phyloP scores from a whole-genome alignment of 2,113 vertebrate species.

The Corvus hawaiiensis region DNA sequence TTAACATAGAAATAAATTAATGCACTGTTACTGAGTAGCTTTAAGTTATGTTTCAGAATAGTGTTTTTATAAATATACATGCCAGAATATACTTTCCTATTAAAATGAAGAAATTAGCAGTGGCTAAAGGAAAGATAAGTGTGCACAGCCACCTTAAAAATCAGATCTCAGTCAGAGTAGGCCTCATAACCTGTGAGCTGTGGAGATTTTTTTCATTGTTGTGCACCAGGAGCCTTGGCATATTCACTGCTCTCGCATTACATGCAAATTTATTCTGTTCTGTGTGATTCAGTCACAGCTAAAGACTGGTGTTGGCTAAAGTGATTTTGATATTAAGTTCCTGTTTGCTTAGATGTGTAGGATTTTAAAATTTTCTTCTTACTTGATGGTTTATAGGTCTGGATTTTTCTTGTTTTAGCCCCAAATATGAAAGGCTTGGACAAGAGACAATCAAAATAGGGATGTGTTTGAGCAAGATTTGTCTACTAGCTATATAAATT shows the following conservation, averaged over 20 bases:
- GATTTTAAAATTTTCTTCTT: not conserved
- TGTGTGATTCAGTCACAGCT: not conserved
- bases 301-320: not conserved
- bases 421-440: not conserved
- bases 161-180: not conserved
- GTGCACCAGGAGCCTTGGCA: not conserved
- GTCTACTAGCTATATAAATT: not conserved
- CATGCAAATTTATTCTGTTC: not conserved
- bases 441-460: not conserved
- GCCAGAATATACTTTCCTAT: not conserved
- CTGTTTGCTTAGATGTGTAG: not conserved
- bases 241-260: not conserved
- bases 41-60: not conserved
- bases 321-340: not conserved
- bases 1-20: not conserved
- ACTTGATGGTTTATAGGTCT: not conserved
- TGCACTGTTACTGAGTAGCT: not conserved
- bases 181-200: not conserved
- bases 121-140: not conserved
- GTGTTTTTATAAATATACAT: not conserved
- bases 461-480: not conserved
- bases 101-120: not conserved
- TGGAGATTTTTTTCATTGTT: not conserved
- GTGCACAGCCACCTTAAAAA: not conserved
- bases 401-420: not conserved